Conservation (phyloP, 2,888 invertebrate genomes). For the Vesta saturnalis region DNA sequence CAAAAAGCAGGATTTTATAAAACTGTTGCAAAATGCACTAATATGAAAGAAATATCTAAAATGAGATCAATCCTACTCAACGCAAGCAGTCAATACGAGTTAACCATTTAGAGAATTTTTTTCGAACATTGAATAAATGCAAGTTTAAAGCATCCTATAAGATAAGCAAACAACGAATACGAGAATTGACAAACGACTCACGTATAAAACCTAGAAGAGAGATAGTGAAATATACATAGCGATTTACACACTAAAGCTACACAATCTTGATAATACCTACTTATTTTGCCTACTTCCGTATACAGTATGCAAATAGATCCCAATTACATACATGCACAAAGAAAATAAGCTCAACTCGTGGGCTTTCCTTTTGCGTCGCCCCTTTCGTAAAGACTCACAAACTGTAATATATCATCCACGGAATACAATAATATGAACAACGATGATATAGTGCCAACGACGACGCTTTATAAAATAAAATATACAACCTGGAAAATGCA, state of each 20-base stretch:
- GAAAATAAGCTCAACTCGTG: slow-evolving; percentile 22
- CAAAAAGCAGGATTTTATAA: too few relatives aligned
- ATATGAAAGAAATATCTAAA: too few relatives aligned
- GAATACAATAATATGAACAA: slow-evolving; percentile 53
- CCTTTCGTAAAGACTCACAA: slow-evolving; percentile 33
- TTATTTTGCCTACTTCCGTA: slow-evolving; percentile 17
- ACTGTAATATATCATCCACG: slow-evolving; percentile 51
- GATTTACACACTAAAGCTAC: slow-evolving; percentile 13
- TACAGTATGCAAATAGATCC: slow-evolving; percentile 30
- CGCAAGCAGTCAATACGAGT: too few relatives aligned
- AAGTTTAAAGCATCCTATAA: too few relatives aligned
- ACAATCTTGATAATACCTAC: slow-evolving; percentile 20
- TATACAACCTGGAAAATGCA: slow-evolving; percentile 51
- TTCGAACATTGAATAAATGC: too few relatives aligned
- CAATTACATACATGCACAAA: slow-evolving; percentile 25
- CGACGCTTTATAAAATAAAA: slow-evolving; percentile 52
- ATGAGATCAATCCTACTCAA: too few relatives aligned
- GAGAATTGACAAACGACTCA: too few relatives aligned
- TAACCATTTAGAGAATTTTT: too few relatives aligned
- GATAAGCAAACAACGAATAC: too few relatives aligned
- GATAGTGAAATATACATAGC: neutral
- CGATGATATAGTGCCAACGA: slow-evolving; percentile 52
- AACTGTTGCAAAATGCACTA: too few relatives aligned
- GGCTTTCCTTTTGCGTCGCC: slow-evolving; percentile 33
- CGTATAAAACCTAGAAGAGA: neutral